Evolutionary conservation across 2,888 invertebrate species (phyloP).

Genomic region (Dimorphilus gyrociliatus): DNA sequence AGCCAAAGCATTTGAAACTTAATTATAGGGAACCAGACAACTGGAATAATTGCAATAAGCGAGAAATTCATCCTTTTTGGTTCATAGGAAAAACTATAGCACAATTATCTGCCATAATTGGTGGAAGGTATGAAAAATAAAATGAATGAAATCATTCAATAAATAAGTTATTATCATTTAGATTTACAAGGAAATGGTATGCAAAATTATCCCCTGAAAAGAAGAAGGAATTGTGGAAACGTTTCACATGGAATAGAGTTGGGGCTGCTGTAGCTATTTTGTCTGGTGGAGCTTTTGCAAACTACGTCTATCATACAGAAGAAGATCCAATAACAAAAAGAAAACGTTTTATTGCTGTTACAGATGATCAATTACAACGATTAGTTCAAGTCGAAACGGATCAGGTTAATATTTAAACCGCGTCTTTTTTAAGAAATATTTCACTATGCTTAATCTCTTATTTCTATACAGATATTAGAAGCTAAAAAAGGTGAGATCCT

Average conservation of each 20-base stretch:
- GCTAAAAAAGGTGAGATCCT: conserved; percentile 28
- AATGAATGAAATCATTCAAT: conserved; percentile 17
- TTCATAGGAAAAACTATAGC: too few species aligned
- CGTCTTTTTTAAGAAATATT: neutral
- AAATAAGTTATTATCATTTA: conserved; percentile 31
- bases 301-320: conserved; percentile 39
- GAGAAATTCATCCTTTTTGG: too few species aligned
- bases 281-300: too few species aligned
- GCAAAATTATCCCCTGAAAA: conserved; percentile 28
- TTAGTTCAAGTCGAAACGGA: too few species aligned
- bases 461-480: conserved; percentile 25
- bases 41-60: too few species aligned
- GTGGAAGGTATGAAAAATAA: too few species aligned
- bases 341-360: conserved; percentile 42
- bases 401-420: neutral
- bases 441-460: conserved; percentile 1
- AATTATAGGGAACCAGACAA: too few species aligned
- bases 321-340: conserved; percentile 43
- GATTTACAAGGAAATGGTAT: conserved; percentile 40
- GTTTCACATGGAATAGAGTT: conserved; percentile 8
- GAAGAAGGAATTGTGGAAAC: conserved; percentile 12
- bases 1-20: too few species aligned
- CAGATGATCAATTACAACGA: conserved; percentile 39
- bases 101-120: too few species aligned
- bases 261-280: conserved; percentile 4